A percentile compares a stretch with the other conserved stretches of the same genome.
phyloP scores from a whole-genome alignment of 2,888 invertebrate genomes.

The Lepetodrilus schrolli region DNA sequence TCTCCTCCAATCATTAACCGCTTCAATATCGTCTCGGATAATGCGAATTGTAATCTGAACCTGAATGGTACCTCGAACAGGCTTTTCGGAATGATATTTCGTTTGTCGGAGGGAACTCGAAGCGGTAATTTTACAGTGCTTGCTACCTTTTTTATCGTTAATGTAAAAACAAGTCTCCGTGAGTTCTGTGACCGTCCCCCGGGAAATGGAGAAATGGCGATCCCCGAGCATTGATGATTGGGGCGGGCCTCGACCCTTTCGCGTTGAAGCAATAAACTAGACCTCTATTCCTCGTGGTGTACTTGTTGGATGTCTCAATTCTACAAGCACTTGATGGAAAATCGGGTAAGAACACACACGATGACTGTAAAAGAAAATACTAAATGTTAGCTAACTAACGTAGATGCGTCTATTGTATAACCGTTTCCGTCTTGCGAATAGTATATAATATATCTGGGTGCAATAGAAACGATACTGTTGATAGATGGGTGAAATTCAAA shows the following conservation, averaged over 20 bases:
- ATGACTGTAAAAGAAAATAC: no score
- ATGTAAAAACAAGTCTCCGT: conserved; percentile 13
- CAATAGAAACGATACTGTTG: no score
- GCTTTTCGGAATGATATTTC: not conserved
- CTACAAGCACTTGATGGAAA: not conserved
- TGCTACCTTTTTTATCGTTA: conserved; percentile 10
- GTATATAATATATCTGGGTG: no score
- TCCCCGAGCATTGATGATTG: not conserved
- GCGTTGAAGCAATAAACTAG: conserved; percentile 5
- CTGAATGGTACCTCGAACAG: not conserved
- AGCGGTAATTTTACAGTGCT: not conserved
- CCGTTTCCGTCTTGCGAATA: no score
- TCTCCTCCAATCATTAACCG: not conserved
- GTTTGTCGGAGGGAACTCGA: not conserved
- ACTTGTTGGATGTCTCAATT: not conserved
- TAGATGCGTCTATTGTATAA: no score
- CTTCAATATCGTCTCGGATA: not conserved
- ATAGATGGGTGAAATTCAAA: no score
- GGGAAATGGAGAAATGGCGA: not conserved
- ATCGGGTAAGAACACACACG: conserved; percentile 11
- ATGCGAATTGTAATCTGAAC: not conserved
- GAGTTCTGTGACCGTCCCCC: not conserved
- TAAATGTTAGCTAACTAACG: no score
- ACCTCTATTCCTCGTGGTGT: not conserved
- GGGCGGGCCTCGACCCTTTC: not conserved